Conservation (phyloP, 2,888 invertebrate species). For the Cistogaster globosa region DNA sequence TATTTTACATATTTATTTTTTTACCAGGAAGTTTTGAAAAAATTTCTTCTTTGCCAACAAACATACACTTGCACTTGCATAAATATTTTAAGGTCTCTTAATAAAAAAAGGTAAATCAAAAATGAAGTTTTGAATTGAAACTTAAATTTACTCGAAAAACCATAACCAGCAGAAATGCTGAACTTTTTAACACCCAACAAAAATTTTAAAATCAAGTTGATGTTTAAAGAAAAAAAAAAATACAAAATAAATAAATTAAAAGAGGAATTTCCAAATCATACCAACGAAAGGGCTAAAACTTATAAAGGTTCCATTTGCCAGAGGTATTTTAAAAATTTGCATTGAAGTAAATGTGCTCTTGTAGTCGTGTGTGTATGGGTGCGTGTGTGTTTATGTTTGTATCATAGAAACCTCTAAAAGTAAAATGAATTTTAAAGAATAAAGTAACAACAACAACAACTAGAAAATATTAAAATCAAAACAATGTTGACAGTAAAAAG, state of each 20-base stretch:
- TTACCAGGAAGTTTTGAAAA: not conserved
- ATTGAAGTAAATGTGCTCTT: not conserved
- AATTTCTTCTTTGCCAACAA: not conserved
- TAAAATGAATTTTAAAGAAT: slow-evolving; percentile 31
- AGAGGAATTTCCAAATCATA: not conserved
- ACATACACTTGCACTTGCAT: not conserved
- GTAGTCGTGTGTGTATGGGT: no score
- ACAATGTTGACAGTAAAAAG: slow-evolving; percentile 46
- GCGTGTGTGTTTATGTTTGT: not conserved
- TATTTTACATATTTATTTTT: not conserved
- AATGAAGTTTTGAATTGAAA: not conserved
- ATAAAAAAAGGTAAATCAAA: not conserved
- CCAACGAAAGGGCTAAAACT: not conserved
- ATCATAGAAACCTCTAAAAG: not conserved
- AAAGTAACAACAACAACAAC: slow-evolving; percentile 17
- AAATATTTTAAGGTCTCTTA: not conserved
- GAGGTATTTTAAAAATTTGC: slow-evolving; percentile 48
- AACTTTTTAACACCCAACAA: no score
- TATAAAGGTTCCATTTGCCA: not conserved
- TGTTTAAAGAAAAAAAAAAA: not conserved
- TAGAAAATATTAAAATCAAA: slow-evolving; percentile 46
- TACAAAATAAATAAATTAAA: not conserved
- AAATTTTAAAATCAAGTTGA: no score
- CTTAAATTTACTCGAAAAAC: not conserved
- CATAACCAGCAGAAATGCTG: no score